Evolutionary conservation across 2,888 invertebrate species (phyloP), one percentile per base, ranked within the genome.

Genomic region (Coelogynopora nodosa): DNA sequence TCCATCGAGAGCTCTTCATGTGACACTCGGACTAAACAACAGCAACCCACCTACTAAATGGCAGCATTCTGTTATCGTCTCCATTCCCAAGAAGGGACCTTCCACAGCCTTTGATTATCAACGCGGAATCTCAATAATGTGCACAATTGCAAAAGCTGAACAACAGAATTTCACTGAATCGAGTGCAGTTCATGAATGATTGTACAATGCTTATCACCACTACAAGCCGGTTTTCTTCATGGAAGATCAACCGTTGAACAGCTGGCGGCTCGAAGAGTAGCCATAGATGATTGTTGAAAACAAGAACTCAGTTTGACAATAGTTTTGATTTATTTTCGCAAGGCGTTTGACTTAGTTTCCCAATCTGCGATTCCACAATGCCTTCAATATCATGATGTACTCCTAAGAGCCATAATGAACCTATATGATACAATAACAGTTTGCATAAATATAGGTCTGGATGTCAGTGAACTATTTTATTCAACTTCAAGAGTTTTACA

Each of bases 321-420:
- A 13, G 18, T 49, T 80, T 84, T 84, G 29, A 80, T 84, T 2
- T 31, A 85, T 82, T 84, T 85, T 10, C 85, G 74, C 74, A 85
- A 80, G 84, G 85, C 84, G 74, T 85, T 85, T 28, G 82, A 85
- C 74, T 85, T 28, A 82, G 74, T 85, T 23, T 85, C 85, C 23
- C 84, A 84, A 67, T 67, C 84, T 84, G 31, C 84, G 31, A 84
- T 84, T 67, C 49, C 84, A n/a, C 27, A 82, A 82, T 82, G 13
- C 31, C 82, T 27, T 82, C 82, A 82, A 26, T 82, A 82, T 82
- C 2, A 82, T 82, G 82, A 82, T 82, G 82, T 82, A 29, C 31
- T 82, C 29, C 13, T 82, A 5, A 29, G 82, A 82, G 82, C 82
- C 18, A 82, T 82, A 30, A 82, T 28, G 82, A 29, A 82, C 82